These are phyloP conservation scores for Drosophila picticornis DNA, from an alignment of 2,888 invertebrate species.

Conservation along the genomic window DNA sequence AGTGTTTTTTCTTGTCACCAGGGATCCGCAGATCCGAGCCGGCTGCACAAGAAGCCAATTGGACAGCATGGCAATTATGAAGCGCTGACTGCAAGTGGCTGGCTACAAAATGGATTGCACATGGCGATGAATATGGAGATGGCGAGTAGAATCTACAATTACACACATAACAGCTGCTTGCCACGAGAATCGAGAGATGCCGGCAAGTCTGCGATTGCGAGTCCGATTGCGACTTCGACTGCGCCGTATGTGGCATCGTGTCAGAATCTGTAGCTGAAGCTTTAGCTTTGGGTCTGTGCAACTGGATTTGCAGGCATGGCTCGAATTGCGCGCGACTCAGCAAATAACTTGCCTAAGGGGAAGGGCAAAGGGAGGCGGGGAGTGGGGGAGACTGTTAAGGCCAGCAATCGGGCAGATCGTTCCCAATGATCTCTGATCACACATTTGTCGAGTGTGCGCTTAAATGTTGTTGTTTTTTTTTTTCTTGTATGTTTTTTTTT, in stretches of 20 bases:
- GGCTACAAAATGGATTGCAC: slow-evolving; percentile 30
- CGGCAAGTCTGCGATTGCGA: slow-evolving; percentile 47
- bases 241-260: slow-evolving; percentile 61
- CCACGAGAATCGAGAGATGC: slow-evolving; percentile 29
- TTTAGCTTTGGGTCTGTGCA: slow-evolving; percentile 18
- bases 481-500: background rate
- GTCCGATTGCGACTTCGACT: slow-evolving; percentile 21
- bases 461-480: slow-evolving; percentile 62
- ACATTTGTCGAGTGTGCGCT: slow-evolving; percentile 81
- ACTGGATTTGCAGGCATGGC: slow-evolving; percentile 34
- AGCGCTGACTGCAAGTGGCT: slow-evolving; percentile 62
- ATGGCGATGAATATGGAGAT: slow-evolving; percentile 42
- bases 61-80: slow-evolving; percentile 62
- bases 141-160: slow-evolving; percentile 68
- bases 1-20: slow-evolving; percentile 32
- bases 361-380: background rate
- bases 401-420: slow-evolving; percentile 35
- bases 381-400: slow-evolving; percentile 29
- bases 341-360: slow-evolving; percentile 57
- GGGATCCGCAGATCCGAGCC: slow-evolving; percentile 5
- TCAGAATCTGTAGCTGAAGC: slow-evolving; percentile 3
- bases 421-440: slow-evolving; percentile 62
- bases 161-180: slow-evolving; percentile 63
- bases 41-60: slow-evolving; percentile 31
- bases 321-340: slow-evolving; percentile 67